A percentile compares a stretch with the other conserved stretches of the same genome.
Conservation (phyloP, 2,888 invertebrate genomes). For the Amitus sp. region DNA sequence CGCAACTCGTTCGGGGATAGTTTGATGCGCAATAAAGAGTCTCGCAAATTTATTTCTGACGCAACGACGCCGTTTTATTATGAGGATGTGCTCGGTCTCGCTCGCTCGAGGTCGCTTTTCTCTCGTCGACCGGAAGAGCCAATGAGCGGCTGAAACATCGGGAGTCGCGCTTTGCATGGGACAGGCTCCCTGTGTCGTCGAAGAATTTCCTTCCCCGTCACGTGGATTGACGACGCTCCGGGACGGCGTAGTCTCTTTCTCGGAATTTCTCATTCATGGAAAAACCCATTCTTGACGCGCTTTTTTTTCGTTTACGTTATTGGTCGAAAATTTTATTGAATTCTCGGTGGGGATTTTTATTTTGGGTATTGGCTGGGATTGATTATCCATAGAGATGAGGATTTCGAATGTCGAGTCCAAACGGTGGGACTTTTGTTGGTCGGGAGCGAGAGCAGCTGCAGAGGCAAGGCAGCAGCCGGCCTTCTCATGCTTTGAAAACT, state of each 20-base stretch:
- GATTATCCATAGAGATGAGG: no score
- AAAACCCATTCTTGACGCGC: no score
- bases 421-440: slow-evolving; percentile 50
- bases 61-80: slow-evolving; percentile 62
- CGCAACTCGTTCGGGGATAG: neutral
- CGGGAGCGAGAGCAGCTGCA: slow-evolving; percentile 53
- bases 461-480: slow-evolving; percentile 48
- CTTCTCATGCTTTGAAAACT: slow-evolving; percentile 62
- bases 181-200: no score
- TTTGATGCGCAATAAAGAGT: neutral
- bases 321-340: no score
- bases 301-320: no score
- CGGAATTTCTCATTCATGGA: no score
- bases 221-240: no score
- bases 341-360: no score
- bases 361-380: no score
- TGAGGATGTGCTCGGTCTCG: slow-evolving; percentile 65
- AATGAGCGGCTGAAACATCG: slow-evolving; percentile 62
- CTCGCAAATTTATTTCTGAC: slow-evolving; percentile 31
- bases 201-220: no score
- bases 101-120: slow-evolving; percentile 44
- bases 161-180: no score
- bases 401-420: slow-evolving; percentile 11
- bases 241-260: no score
- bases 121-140: slow-evolving; percentile 60